These are phyloP conservation scores for Bos indicus DNA, from an alignment of 2,113 vertebrate species.

Conservation along the genomic window DNA sequence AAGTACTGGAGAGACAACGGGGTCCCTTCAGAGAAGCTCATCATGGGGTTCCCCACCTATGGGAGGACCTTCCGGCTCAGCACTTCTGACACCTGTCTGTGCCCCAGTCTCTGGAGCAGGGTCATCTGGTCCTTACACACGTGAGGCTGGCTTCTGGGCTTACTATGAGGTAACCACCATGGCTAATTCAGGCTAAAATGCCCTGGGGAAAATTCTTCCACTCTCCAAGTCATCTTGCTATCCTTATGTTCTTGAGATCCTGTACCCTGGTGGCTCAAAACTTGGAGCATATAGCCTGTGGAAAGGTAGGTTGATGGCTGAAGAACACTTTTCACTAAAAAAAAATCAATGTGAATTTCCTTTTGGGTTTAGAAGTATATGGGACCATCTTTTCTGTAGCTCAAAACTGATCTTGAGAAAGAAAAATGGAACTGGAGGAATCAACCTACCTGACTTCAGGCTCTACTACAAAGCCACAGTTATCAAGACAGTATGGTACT, in stretches of 20 bases:
- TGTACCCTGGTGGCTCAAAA: neutral
- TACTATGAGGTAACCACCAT: constrained; percentile 81
- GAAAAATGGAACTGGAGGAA: too few species aligned
- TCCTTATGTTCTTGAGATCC: neutral
- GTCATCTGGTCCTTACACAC: constrained; percentile 80
- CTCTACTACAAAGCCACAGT: too few species aligned
- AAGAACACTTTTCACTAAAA: neutral
- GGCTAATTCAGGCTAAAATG: neutral
- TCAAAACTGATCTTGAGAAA: neutral
- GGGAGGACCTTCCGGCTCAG: constrained; percentile 85
- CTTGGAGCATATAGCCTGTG: neutral
- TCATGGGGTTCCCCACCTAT: constrained; percentile 84
- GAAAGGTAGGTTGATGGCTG: neutral
- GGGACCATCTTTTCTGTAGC: neutral
- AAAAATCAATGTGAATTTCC: neutral
- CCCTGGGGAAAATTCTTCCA: neutral
- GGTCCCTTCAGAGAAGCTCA: constrained; percentile 82
- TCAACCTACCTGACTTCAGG: too few species aligned
- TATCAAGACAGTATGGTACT: too few species aligned
- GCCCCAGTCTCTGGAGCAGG: constrained; percentile 82
- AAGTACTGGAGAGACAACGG: constrained; percentile 85
- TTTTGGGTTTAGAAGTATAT: neutral
- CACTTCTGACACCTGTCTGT: constrained; percentile 76
- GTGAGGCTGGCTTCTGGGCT: constrained; percentile 85
- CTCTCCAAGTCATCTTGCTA: neutral